A percentile compares a stretch with the other conserved stretches of the same genome.
These are phyloP conservation scores for Phymanthus crucifer DNA, from an alignment of 92 coral and sea anemone genomes.

Conservation along the genomic window DNA sequence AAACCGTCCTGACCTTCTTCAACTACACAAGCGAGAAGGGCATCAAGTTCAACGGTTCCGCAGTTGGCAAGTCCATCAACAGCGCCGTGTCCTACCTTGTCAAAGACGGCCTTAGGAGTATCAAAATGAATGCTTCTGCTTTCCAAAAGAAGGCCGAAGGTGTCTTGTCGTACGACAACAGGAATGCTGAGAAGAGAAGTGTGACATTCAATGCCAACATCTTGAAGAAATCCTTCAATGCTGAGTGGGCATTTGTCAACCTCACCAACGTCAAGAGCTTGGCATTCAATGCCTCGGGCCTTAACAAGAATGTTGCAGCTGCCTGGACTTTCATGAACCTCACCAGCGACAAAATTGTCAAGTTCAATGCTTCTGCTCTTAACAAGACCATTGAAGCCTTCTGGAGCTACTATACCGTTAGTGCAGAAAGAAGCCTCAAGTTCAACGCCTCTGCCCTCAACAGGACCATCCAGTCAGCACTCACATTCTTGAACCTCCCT, in stretches of 20 bases:
- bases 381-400: conserved; percentile 60
- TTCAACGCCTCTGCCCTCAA: no score
- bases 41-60: conserved; percentile 61
- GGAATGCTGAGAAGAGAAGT: conserved; percentile 46
- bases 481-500: no score
- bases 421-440: conserved; percentile 15
- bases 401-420: conserved; percentile 60
- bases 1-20: conserved; percentile 63
- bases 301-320: conserved; percentile 70
- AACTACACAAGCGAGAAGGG: conserved; percentile 65
- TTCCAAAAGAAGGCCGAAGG: conserved; percentile 58
- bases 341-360: conserved; percentile 64
- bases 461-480: no score
- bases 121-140: conserved; percentile 66
- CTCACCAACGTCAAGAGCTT: conserved; percentile 56
- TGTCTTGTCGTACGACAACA: conserved; percentile 68
- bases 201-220: conserved; percentile 64
- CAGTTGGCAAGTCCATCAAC: conserved; percentile 63
- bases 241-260: conserved; percentile 66
- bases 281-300: conserved; percentile 62
- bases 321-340: conserved; percentile 56
- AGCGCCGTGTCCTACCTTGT: conserved; percentile 53
- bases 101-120: conserved; percentile 60
- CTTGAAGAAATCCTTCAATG: conserved; percentile 50
- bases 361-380: conserved; percentile 67